Base-by-base conservation (phyloP, 2,888 invertebrate species). In the Hesperia comma region DNA sequence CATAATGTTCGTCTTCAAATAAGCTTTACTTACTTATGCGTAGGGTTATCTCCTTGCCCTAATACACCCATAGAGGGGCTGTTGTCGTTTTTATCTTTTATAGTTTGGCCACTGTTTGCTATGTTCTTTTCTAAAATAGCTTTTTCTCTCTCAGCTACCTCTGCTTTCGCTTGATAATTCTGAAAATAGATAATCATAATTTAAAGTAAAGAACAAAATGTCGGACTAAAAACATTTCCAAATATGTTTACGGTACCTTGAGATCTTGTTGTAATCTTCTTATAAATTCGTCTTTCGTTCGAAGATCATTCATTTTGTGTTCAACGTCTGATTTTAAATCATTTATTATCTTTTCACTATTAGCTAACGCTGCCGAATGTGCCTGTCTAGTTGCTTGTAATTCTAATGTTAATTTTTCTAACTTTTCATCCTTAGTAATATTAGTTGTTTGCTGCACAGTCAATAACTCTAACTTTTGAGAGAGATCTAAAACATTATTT, bases 51-150 rank as follows among this genome's bases (percentile, higher is more conserved):
- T 12, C 89, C 91, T 77, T 87, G 82, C 41, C 88, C 89, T 33
- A 87, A 72, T 19, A 83, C 72, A 10, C 86, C 88, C 72, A 84
- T 79, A 6, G 86, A 80, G 8, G 86, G 80, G 55, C 81, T 86
- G 73, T 92, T 92, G 69, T 91, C 91, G 73, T 92, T 92, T 56
- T 88, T 92, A 68, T 91, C 92, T 15, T 82, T 77, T 41, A 85
- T 72, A 5, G 82, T 83, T 68, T 83, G 84, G 14, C 77, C 77
- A 58, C 81, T 84, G 1, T 76, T 71, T 1, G 81, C 69, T 21
- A 86, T 73, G 71, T 92, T 90, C 69, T 90, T 92, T 70, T 91
- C 84, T 57, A 92, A 68, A 12, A 87, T 70, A 41, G 79, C 53
- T 72, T 89, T 92, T 72, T 92, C 91, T 68, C 89, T 80, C 75